Conservation (phyloP, 2,113 vertebrate species). For the Parus major region DNA sequence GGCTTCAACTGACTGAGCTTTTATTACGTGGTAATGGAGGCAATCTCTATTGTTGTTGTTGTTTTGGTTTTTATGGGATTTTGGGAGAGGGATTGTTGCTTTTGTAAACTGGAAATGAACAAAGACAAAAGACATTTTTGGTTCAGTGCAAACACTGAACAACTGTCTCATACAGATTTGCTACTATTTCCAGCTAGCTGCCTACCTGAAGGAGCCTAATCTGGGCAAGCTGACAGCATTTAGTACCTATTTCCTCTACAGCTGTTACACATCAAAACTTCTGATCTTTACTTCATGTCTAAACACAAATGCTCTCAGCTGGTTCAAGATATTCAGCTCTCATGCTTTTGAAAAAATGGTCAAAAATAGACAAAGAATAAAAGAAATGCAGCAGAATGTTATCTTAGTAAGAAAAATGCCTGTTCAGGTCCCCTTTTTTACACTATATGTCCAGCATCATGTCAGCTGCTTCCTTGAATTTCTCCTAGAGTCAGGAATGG, state of each 20-base stretch:
- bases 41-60: neutral
- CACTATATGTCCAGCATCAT: neutral
- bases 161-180: neutral
- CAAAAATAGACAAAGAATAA: neutral
- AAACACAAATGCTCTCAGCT: neutral
- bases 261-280: neutral
- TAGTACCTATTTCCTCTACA: neutral
- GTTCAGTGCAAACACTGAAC: neutral
- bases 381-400: neutral
- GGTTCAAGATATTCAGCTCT: neutral
- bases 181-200: neutral
- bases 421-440: neutral
- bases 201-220: neutral
- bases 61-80: neutral
- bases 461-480: neutral
- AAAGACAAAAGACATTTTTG: neutral
- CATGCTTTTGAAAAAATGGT: neutral
- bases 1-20: neutral
- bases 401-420: neutral
- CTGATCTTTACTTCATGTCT: neutral
- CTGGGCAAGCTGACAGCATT: neutral
- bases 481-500: neutral
- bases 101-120: neutral
- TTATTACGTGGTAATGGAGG: neutral
- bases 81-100: accelerated